These are phyloP conservation scores for Prionailurus bengalensis DNA, from an alignment of 2,113 vertebrate species.

Conservation along the genomic window DNA sequence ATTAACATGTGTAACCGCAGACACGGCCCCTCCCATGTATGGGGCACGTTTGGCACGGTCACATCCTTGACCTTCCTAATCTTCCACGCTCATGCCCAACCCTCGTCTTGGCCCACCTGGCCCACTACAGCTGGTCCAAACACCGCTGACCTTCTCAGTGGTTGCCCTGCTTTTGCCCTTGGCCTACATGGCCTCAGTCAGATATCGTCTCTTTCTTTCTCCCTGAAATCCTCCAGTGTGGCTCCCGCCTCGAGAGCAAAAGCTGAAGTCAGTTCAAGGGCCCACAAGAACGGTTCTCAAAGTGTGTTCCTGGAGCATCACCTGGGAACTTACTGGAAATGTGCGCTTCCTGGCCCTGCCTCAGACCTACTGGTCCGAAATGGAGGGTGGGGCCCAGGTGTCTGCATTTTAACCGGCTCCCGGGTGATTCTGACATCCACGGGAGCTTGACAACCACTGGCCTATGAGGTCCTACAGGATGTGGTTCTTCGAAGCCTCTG, in stretches of 20 bases:
- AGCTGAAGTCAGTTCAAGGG: background rate
- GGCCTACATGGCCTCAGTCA: background rate
- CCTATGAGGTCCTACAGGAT: too few relatives aligned
- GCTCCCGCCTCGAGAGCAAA: background rate
- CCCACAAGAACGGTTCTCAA: rapidly evolving
- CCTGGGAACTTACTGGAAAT: background rate
- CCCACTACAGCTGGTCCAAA: background rate
- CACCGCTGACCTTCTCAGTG: rapidly evolving
- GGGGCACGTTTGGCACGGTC: too few relatives aligned
- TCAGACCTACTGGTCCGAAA: background rate
- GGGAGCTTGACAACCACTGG: background rate
- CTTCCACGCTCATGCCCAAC: background rate
- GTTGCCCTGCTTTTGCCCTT: background rate
- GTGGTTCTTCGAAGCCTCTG: background rate
- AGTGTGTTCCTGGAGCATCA: background rate
- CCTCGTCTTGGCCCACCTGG: background rate
- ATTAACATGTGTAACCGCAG: background rate
- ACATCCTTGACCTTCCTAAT: background rate
- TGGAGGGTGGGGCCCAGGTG: background rate
- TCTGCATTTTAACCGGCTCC: background rate
- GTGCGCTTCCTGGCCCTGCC: too few relatives aligned
- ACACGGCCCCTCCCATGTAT: background rate
- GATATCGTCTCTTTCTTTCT: background rate
- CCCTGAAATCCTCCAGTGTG: background rate
- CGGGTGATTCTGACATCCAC: background rate